Evolutionary conservation across 2,113 vertebrate genomes (phyloP), one percentile per base, ranked within the genome.

Genomic region (Chunga burmeisteri): DNA sequence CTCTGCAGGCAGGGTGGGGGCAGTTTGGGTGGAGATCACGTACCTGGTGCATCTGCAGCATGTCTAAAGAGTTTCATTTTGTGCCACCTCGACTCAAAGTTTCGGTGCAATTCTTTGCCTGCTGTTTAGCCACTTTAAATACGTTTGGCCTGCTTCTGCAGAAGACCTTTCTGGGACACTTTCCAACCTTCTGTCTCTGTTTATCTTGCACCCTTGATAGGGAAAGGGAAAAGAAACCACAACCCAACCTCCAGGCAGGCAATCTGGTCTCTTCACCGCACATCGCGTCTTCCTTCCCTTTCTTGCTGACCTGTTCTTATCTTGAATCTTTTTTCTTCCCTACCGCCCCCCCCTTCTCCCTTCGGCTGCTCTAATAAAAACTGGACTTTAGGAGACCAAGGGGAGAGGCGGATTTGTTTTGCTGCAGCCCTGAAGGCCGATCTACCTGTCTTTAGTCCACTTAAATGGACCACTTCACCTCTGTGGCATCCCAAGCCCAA

Each of bases 131-230:
- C 84, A 56, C 88, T 49, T 68, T 59, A 77, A 81, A 34, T 44
- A 70, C 0, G 0, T 53, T 86, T 82, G 81, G 75, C 71, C 67
- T 86, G 71, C 46, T 91, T 82, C 81, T 80, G 56, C 52, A 86
- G 55, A 80, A 80, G 62, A 82, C 93, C 93, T 95, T 93, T 75
- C 93, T 91, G 88, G 91, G 93, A 86, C 47, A 47, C 47, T 70
- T 89, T 89, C 93, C 93, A 91, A 81, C 88, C 84, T 88, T 93
- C 95, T 94, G 71, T 86, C 92, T 86, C 95, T 86, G 93, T 93
- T 96, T 93, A 81, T 93, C 77, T 91, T 82, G 23, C 72, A 86
- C 44, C 81, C 34, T 63, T 52, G 55, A 73, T 29, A 70, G 75
- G 50, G 71, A 61, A 80, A 66, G 6, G 27, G 32, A 36, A 81